Evolutionary conservation across 2,888 invertebrate genomes (phyloP), one percentile per base, ranked within the genome.

Genomic region (Pantelozetes paolii): DNA sequence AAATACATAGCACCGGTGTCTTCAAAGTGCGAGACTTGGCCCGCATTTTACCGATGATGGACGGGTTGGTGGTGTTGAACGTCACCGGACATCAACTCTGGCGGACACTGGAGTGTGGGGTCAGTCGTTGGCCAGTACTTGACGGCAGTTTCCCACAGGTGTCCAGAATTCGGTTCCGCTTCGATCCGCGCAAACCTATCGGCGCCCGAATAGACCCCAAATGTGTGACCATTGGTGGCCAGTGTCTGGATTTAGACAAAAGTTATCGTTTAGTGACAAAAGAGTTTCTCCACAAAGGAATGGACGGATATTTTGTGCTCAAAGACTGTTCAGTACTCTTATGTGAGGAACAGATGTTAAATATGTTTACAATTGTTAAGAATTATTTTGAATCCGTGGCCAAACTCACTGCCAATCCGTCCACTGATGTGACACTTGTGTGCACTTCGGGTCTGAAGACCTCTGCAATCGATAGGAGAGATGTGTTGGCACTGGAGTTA

Each of bases 331-430:
- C 86, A 80, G 84, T 91, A 75, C 81, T 92, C 84, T 92, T 92
- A 78, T 88, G 89, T 79, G 90, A 92, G 72, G 94, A 94, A 81
- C 89, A 90, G 83, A 91, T 92, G 79, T 91, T 92, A 0, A 90
- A 92, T 80, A 83, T 94, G 76, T 89, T 90, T 11, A 87, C 91
- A 79, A 90, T 91, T 0, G 86, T 94, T 28, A 91, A 92, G 84
- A 94, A 94, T 83, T 93, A 94, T 82, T 94, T 94, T 83, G 88
- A 90, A 74, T 90, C 94, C 1, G 86, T 88, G n/a, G 77, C 80
- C 28, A 30, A 32, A 32, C 20, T 73, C 6, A 45, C 18, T 8
- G 71, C 26, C 23, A 23, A 64, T 1, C 15, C 30, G 1, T 30
- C 23, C 26, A 54, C 23, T 59, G 13, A 59, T 32, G 3, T 9